Evolutionary conservation across 1,140 invertebrate genomes (phyloP).

Genomic region (honey bee (Apis mellifera)): Amel_HAv3.1 CM009932.2:12405001-12405500

Average conservation of each 20-base stretch:
- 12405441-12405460: not conserved
- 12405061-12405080: conserved; percentile 16
- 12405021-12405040: conserved; percentile 13
- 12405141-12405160: not conserved
- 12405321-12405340: conserved; percentile 63
- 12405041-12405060: conserved; percentile 19
- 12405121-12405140: not conserved
- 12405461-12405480: not conserved
- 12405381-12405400: conserved; percentile 53
- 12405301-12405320: conserved; percentile 37
- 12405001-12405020: conserved; percentile 29
- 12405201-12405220: not conserved
- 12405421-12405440: conserved; percentile 42
- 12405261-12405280: conserved; percentile 1
- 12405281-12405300: conserved; percentile 31
- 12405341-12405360: conserved; percentile 41
- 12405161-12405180: not conserved
- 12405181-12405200: conserved; percentile 13
- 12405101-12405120: not conserved
- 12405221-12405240: conserved; percentile 52
- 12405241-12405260: not conserved
- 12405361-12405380: conserved; percentile 48
- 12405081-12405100: not conserved
- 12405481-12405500: too few relatives aligned
- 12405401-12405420: conserved; percentile 47